phyloP scores from a whole-genome alignment of 2,888 invertebrate species.

The Tachina fera region DNA sequence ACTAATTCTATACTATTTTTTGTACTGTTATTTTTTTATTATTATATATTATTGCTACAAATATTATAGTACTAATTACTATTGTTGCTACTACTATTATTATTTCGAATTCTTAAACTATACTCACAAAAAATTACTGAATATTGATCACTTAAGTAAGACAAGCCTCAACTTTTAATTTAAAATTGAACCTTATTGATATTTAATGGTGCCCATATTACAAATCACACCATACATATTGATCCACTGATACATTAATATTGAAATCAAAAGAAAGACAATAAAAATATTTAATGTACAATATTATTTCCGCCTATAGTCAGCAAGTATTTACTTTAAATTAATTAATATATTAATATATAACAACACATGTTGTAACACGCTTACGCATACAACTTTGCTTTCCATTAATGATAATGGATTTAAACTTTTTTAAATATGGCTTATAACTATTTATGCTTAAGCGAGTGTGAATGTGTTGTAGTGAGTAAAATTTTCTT shows the following conservation, averaged over 20 bases:
- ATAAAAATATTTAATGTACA: background rate
- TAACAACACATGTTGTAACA: constrained; percentile 13
- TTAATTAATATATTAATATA: constrained; percentile 52
- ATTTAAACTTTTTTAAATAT: constrained; percentile 52
- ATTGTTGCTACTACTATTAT: too few species aligned
- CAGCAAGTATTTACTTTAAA: constrained; percentile 30
- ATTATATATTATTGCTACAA: too few species aligned
- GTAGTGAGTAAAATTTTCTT: background rate
- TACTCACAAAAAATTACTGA: too few species aligned
- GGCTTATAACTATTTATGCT: constrained; percentile 37
- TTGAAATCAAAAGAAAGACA: background rate
- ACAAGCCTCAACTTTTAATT: too few species aligned
- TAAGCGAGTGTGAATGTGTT: constrained; percentile 7
- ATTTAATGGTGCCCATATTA: background rate
- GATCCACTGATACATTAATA: background rate
- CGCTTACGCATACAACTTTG: background rate
- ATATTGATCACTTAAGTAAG: too few species aligned
- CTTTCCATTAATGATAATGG: constrained; percentile 31
- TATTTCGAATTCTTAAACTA: too few species aligned
- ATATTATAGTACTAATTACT: too few species aligned
- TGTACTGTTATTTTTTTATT: too few species aligned
- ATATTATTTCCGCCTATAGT: background rate
- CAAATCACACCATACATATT: background rate
- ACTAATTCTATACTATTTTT: too few species aligned
- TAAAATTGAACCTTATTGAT: background rate